Base-by-base conservation (phyloP, 2,113 vertebrate species). In the Anas platyrhynchos region DNA sequence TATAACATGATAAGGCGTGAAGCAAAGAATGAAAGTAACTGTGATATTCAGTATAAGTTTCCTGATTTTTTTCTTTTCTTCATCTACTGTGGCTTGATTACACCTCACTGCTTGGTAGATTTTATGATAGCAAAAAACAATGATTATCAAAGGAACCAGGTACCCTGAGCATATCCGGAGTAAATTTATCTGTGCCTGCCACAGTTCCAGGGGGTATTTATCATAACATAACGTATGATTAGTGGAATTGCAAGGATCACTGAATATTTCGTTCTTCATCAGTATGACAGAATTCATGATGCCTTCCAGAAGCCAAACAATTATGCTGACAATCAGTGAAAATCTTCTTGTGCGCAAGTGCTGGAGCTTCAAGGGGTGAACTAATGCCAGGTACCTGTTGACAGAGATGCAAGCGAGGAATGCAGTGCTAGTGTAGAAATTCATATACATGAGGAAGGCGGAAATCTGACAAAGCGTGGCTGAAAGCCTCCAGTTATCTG, bases 321-420 rank as follows among this genome's bases (percentile, higher is more conserved):
- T 41, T 2, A 98, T 9, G 41, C 98, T 98, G 80, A 98, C 81
- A 6, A 83, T 11, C 6, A 94, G 31, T 0, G 99, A 99, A 43
- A 97, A 98, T 63, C 86, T 97, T 61, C 98, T 97, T 26, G 98
- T 98, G 69, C 98, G 98, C n/a, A 99, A 67, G 31, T 80, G 94
- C 6, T 87, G 94, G 71, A 97, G 98, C 94, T 89, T 98, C 6
- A 99, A 43, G 2, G 99, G 99, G 74, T 99, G 95, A 94, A 98
- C 99, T 34, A 99, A 98, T 1, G 98, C 99, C 58, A 99, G 62
- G 72, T 99, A 99, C 26, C 99, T 98, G 78, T 99, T 97, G 2
- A 99, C 0, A 6, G 99, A 98, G 8, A 99, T 98, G 97, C 99
- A 99, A 94, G 98, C 98, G 41, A 99, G 98, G 80, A 99, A 98